Evolutionary conservation across 2,797 vertebrate genomes (phyloP), one percentile per base, ranked within the genome.

Genomic region (Parotocinclus haroldoi): DNA sequence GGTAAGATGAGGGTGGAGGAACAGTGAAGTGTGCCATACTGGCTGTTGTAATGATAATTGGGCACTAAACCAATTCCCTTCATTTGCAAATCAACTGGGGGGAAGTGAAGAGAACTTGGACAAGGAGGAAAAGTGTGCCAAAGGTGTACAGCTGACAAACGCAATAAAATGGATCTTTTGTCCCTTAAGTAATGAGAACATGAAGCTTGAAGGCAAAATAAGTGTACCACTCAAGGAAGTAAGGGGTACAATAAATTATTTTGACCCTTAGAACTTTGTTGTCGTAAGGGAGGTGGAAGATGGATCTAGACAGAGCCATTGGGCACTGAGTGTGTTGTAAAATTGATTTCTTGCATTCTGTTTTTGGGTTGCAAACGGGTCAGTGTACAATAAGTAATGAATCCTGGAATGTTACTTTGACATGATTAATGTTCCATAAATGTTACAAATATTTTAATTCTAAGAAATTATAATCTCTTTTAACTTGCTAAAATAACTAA

Each of bases 141-240:
- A n/a, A n/a, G n/a, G n/a, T 1, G 14, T 46, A 2, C 10, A 18
- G 58, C 16, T 4, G 10, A 13, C 17, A 39, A 37, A 58, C 19
- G 37, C 57, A 36, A 8, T 74, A 61, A 65, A 69, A 65, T 60
- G 39, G 57, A 69, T 65, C 44, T 46, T 7, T 40, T 51, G 19
- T 51, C 39, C 65, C 19, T 59, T 27, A 18, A 69, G 60, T 56
- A 60, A 68, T 61, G 73, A 71, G 58, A 74, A 72, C 78, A 76
- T 27, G 73, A 59, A 14, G 16, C n/a, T 56, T 59, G 66, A 66
- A 76, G 78, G 74, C 75, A 40, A 68, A 67, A 58, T 54, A 45
- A 17, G 72, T 45, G 69, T 54, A 49, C 12, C 16, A 63, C 62
- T 71, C 16, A 60, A 59, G 73, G 68, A 68, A 73, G 75, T 76